phyloP scores from a whole-genome alignment of 2,113 vertebrate genomes.

The Vidua chalybeata region DNA sequence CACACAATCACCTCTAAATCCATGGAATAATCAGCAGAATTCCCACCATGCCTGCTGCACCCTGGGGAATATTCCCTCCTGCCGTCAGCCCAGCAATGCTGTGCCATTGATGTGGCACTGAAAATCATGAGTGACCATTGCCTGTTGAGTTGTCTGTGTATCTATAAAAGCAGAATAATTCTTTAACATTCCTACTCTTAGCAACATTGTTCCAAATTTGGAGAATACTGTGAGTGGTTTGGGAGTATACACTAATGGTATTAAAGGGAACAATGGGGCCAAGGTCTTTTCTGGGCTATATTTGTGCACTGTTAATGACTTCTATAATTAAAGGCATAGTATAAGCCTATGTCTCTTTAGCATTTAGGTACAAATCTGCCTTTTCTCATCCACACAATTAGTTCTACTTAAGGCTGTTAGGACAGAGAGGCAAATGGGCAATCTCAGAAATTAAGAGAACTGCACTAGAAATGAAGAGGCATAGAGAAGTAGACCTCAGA shows the following conservation, averaged over 20 bases:
- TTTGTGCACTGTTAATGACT: neutral
- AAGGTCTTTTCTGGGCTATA: constrained; percentile 2
- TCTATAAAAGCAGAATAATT: neutral
- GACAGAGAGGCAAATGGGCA: constrained; percentile 17
- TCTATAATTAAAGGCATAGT: constrained; percentile 19
- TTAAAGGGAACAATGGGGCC: neutral
- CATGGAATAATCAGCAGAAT: neutral
- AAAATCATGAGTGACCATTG: rapidly evolving
- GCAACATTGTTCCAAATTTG: neutral
- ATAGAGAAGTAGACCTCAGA: constrained; percentile 5
- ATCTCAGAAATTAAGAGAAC: constrained; percentile 27
- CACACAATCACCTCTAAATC: neutral
- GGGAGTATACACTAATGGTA: neutral
- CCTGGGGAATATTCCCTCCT: neutral
- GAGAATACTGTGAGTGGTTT: neutral
- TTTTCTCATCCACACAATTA: constrained; percentile 36
- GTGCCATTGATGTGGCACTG: neutral
- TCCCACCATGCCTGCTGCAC: neutral
- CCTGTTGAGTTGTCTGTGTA: neutral
- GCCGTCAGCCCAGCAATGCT: neutral
- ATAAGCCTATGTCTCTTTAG: neutral
- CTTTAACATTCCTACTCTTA: neutral
- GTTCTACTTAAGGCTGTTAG: constrained; percentile 17
- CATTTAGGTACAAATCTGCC: constrained; percentile 25
- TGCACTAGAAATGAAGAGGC: constrained; percentile 25